phyloP scores from a whole-genome alignment of 2,113 vertebrate genomes.

The Murina feae region DNA sequence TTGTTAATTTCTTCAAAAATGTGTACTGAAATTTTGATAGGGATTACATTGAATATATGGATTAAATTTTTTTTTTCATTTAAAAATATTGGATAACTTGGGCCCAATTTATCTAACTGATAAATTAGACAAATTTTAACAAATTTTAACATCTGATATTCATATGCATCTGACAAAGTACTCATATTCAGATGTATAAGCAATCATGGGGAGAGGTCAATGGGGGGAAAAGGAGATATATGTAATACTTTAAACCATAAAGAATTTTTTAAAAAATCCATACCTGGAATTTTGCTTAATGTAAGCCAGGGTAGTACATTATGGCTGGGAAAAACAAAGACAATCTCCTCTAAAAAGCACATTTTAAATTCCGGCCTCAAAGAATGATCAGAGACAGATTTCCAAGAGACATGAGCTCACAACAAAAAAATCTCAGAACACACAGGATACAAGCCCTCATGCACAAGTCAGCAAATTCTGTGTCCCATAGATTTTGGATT shows the following conservation, averaged over 20 bases:
- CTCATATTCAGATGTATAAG: too few species aligned
- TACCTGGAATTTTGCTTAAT: background rate
- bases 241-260: too few species aligned
- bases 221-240: too few species aligned
- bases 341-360: background rate
- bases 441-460: background rate
- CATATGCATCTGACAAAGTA: too few species aligned
- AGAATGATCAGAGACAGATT: background rate
- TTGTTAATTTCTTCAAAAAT: background rate
- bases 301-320: background rate
- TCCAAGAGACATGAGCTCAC: background rate
- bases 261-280: too few species aligned
- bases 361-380: background rate
- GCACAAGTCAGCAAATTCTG: background rate
- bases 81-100: background rate
- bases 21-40: background rate
- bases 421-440: background rate
- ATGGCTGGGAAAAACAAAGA: background rate
- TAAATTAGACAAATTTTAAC: too few species aligned
- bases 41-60: background rate
- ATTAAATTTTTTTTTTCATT: background rate
- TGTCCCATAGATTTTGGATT: too few species aligned
- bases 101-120: background rate
- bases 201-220: too few species aligned
- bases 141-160: too few species aligned